phyloP scores from a whole-genome alignment of 1,140 invertebrate genomes.

The Drosophila asahinai region DNA sequence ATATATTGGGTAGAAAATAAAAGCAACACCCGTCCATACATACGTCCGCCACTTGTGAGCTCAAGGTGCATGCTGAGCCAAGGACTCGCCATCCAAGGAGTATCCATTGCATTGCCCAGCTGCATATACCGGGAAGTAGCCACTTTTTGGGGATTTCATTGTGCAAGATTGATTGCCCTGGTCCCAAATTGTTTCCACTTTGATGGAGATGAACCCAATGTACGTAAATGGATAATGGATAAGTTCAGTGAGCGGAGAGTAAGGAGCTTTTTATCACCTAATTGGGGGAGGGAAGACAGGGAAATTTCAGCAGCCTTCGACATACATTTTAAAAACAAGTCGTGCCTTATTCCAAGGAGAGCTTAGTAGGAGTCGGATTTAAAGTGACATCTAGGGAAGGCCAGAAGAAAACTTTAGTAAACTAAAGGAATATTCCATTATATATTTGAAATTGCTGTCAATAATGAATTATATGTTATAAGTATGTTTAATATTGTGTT shows the following conservation, averaged over 20 bases:
- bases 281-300: background rate
- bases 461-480: no score
- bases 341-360: background rate
- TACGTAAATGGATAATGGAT: slow-evolving; percentile 18
- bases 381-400: background rate
- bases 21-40: slow-evolving; percentile 9
- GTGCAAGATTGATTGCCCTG: slow-evolving; percentile 57
- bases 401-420: background rate
- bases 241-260: background rate
- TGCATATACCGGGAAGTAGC: slow-evolving; percentile 24
- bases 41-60: slow-evolving; percentile 43
- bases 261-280: slow-evolving; percentile 9
- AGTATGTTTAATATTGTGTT: background rate
- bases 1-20: slow-evolving; percentile 45
- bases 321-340: slow-evolving; percentile 3
- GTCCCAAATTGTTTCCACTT: slow-evolving; percentile 46
- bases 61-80: slow-evolving; percentile 55
- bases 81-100: slow-evolving; percentile 24
- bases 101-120: slow-evolving; percentile 44
- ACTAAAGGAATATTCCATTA: background rate
- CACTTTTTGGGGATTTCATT: slow-evolving; percentile 41
- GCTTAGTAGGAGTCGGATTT: background rate
- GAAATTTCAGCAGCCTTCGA: background rate
- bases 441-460: no score
- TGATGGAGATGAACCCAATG: slow-evolving; percentile 31